Conservation (phyloP, 2,888 invertebrate genomes). For the Spodoptera picta region DNA sequence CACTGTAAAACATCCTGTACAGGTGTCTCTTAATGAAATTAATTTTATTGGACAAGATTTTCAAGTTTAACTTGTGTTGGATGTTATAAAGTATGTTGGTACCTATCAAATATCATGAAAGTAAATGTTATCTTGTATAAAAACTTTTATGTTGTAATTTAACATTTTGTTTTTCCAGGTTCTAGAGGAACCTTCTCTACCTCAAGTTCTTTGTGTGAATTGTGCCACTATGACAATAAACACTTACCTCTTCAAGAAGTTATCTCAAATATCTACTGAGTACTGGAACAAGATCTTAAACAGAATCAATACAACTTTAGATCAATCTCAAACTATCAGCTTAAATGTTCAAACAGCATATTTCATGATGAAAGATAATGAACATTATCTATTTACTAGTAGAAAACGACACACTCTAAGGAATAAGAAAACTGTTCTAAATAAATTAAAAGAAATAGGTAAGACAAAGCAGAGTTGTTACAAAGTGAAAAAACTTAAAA, state of each 20-base stretch:
- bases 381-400: constrained; percentile 70
- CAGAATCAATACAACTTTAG: constrained; percentile 60
- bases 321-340: constrained; percentile 57
- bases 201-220: constrained; percentile 70
- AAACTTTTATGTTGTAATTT: background rate
- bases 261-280: constrained; percentile 66
- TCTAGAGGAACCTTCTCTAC: constrained; percentile 64
- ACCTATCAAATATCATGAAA: no score
- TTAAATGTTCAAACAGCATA: constrained; percentile 63
- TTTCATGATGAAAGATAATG: constrained; percentile 64
- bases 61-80: no score
- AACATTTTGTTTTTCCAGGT: constrained; percentile 64
- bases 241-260: constrained; percentile 73
- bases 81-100: no score
- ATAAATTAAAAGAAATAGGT: constrained; percentile 67
- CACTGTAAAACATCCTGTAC: no score
- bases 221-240: constrained; percentile 71
- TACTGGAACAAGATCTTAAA: constrained; percentile 68
- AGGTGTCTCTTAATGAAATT: no score
- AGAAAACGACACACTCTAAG: constrained; percentile 54
- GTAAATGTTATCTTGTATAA: no score
- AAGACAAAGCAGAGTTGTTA: constrained; percentile 63
- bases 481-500: constrained; percentile 53
- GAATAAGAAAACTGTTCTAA: constrained; percentile 65
- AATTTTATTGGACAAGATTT: no score